Percentiles rank a stretch among this genome's conserved stretches.
These are phyloP conservation scores for Idaea biselata DNA, from an alignment of 2,888 invertebrate genomes.

Conservation along the genomic window DNA sequence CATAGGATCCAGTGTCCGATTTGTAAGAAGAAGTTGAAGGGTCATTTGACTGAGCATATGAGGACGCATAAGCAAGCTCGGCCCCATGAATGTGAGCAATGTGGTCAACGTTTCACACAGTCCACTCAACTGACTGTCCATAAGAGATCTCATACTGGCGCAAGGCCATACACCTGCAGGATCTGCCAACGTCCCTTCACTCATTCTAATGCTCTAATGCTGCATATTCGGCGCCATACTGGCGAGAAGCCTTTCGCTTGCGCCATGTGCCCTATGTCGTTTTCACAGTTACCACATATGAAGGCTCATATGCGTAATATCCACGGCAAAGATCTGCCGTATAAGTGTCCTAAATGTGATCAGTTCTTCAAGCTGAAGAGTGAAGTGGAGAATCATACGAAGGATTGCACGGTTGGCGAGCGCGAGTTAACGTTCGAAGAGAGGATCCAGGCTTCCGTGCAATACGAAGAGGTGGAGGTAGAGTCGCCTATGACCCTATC, in stretches of 20 bases:
- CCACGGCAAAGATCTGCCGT: conserved; percentile 89
- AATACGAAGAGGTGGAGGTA: conserved; percentile 61
- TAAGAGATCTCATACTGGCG: conserved; percentile 91
- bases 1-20: conserved; percentile 89
- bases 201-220: conserved; percentile 91
- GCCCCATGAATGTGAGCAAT: conserved; percentile 89
- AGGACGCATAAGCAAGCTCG: conserved; percentile 88
- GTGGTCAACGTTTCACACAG: conserved; percentile 90
- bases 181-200: conserved; percentile 90
- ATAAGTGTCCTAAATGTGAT: conserved; percentile 87
- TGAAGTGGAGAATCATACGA: conserved; percentile 84
- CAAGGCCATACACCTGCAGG: conserved; percentile 89
- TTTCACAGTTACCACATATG: conserved; percentile 91
- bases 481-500: conserved; percentile 84
- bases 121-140: conserved; percentile 92
- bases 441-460: conserved; percentile 44
- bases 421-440: conserved; percentile 48
- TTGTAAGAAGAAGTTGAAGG: conserved; percentile 90
- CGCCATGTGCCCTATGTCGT: conserved; percentile 85
- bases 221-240: conserved; percentile 90
- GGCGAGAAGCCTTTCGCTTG: conserved; percentile 92
- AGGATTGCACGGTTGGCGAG: conserved; percentile 64
- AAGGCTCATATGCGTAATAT: conserved; percentile 94
- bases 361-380: conserved; percentile 88
- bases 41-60: conserved; percentile 91